Base-by-base conservation (phyloP, 2,888 invertebrate species). In the Drosophila pegasa region DNA sequence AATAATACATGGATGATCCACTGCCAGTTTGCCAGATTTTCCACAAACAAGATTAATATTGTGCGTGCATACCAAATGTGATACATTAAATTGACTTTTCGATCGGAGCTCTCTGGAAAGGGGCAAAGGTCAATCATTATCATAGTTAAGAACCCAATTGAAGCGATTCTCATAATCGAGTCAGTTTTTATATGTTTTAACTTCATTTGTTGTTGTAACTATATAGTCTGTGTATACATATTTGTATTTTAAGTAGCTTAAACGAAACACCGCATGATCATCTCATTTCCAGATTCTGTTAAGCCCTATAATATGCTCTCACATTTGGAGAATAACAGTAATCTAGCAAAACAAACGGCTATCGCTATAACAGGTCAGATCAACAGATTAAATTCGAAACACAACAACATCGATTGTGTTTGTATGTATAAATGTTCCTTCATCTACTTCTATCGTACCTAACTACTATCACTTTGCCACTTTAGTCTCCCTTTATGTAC, bases 301-400 rank as follows among this genome's bases (percentile, higher is more conserved):
- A 91, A 90, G 89, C 91, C 91, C 79, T 91, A 91, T 91, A 91
- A 91, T 89, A 91, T 91, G 91, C 90, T 91, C 80, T 91, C 91
- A 80, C 91, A 91, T 90, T 91, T 91, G 91, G 91, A 91, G 90
- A 91, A 90, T 84, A 91, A 91, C 87, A 90, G 91, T 88, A 91
- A 90, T 89, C 89, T 91, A 73, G 82, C 91, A 87, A 90, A 90
- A 83, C 89, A 91, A 90, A 91, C 91, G 84, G 91, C 91, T 78
- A 91, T 91, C 83, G 90, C 90, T 85, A 91, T 91, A 88, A 89
- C 91, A 91, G 91, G 91, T 91, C 88, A 91, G 91, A 80, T 74
- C 78, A 78, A 71, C 55, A 77, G 64, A 64, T 64, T 73, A 59
- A 80, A 62, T 51, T 47, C 45, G 68, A 48, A 33, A 66, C 50